Evolutionary conservation across 2,888 invertebrate species (phyloP), one percentile per base, ranked within the genome.

Genomic region (Caenorhabditis sp.): DNA sequence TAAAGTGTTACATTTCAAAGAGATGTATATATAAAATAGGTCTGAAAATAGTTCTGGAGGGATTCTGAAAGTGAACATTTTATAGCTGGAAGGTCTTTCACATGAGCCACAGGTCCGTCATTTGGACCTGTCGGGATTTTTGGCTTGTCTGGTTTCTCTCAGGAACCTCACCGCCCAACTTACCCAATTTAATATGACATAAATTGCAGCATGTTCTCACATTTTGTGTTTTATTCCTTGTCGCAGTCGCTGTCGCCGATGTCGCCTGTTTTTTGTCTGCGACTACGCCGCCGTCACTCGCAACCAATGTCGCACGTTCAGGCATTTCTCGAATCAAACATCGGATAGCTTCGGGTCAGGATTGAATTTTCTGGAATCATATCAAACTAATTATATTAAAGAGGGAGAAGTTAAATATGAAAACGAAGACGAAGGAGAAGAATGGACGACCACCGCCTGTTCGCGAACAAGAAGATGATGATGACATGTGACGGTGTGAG

Each of bases 131-230:
- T n/a, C n/a, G n/a, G n/a, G n/a, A n/a, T n/a, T n/a, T n/a, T n/a
- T n/a, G n/a, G n/a, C n/a, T n/a, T n/a, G n/a, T n/a, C n/a, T n/a
- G n/a, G n/a, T n/a, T n/a, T n/a, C n/a, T n/a, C n/a, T n/a, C n/a
- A n/a, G n/a, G n/a, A n/a, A n/a, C n/a, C n/a, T n/a, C n/a, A n/a
- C n/a, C n/a, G n/a, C n/a, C n/a, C n/a, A n/a, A 72, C 72, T 68
- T 54, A 79, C 77, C 70, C 26, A 77, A 73, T 70, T 78, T 82
- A 26, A 85, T 84, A 66, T 84, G 84, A 70, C 84, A 85, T 67
- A 84, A 76, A 62, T 83, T 81, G 67, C 84, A 85, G 72, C 85
- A 85, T 4, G 84, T 85, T 25, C 79, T 31, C 52, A n/a, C 21
- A 58, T 58, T 14, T 17, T 36, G n/a, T 17, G 10, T 20, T 14